These are phyloP conservation scores for Prietella phreatophila DNA, from an alignment of 2,113 vertebrate species.

Conservation along the genomic window DNA sequence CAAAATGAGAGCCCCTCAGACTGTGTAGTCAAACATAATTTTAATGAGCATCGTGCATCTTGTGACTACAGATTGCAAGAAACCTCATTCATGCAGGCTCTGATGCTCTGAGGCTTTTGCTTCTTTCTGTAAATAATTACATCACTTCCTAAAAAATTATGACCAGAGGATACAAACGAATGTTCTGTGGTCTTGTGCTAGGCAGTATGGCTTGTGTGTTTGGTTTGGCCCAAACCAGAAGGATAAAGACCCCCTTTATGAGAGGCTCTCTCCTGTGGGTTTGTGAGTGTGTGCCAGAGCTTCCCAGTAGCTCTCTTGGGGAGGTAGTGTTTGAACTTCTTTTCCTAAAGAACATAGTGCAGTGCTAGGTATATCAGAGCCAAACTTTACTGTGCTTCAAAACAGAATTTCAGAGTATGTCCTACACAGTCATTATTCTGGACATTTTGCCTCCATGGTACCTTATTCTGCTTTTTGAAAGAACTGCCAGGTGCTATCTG, in stretches of 20 bases:
- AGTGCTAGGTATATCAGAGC: not conserved
- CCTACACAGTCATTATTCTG: not conserved
- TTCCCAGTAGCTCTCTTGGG: slow-evolving; percentile 15
- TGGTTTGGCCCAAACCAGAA: slow-evolving; percentile 25
- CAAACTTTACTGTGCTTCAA: not conserved
- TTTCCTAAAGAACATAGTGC: not conserved
- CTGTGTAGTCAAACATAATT: not conserved
- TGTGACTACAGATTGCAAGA: not conserved
- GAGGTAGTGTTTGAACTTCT: not conserved
- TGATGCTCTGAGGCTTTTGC: not conserved
- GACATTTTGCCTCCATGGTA: not conserved
- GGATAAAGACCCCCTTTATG: slow-evolving; percentile 45
- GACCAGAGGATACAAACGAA: slow-evolving; percentile 8
- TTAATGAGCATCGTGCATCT: not conserved
- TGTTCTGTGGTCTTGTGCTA: slow-evolving; percentile 32
- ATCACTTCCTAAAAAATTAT: slow-evolving; percentile 16
- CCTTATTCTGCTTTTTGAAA: not conserved
- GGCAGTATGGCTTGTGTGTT: slow-evolving; percentile 21
- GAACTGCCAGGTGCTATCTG: not conserved
- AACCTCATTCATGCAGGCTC: not conserved
- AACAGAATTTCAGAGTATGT: not conserved
- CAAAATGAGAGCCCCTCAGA: not conserved
- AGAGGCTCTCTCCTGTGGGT: slow-evolving; percentile 13
- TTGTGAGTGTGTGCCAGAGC: not conserved
- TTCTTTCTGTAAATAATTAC: slow-evolving; percentile 29